Evolutionary conservation across 1,140 invertebrate genomes (phyloP), one percentile per base, ranked within the genome.

Genomic region (Panagrolaimus sp.): DNA sequence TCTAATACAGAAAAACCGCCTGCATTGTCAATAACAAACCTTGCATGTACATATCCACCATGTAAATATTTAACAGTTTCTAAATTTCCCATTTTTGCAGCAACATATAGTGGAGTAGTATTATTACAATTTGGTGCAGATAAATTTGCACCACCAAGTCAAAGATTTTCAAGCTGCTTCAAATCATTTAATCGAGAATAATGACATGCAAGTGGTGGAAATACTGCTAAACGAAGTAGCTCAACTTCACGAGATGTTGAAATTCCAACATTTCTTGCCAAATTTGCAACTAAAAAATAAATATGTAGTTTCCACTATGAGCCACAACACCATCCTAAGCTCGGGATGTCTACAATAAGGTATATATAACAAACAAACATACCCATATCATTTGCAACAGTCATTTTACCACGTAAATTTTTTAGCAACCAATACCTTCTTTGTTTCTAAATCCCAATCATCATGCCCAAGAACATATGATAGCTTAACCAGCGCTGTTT

Each of bases 401-500:
- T 88, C 74, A 90, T 79, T 83, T 90, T 89, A 5, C 89, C 89
- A 1, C 89, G 84, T 8, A 90, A 74, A 84, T 91, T 93, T 0
- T 87, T 88, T 74, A n/a, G 88, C 86, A 87, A 94, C 89, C 88
- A 92, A 89, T 88, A 74, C 73, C 57, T 73, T 76, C 91, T n/a
- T n/a, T n/a, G n/a, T n/a, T n/a, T n/a, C n/a, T n/a, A n/a, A n/a
- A n/a, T n/a, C n/a, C n/a, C n/a, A 91, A 44, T 92, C 89, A 4
- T 86, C 85, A 81, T 93, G 93, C 0, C 91, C 90, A 5, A 98
- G 84, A 0, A 97, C 91, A 76, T 96, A 97, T 0, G 89, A 88
- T 0, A 98, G 85, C 85, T 98, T 98, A 1, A 91, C 89, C 0
- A 96, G 84, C 0, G 93, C 92, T 0, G 94, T 92, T 84, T 97